Evolutionary conservation across 1,140 invertebrate species (phyloP), one percentile per base, ranked within the genome.

Genomic region (Camponotus pennsylvanicus): DNA sequence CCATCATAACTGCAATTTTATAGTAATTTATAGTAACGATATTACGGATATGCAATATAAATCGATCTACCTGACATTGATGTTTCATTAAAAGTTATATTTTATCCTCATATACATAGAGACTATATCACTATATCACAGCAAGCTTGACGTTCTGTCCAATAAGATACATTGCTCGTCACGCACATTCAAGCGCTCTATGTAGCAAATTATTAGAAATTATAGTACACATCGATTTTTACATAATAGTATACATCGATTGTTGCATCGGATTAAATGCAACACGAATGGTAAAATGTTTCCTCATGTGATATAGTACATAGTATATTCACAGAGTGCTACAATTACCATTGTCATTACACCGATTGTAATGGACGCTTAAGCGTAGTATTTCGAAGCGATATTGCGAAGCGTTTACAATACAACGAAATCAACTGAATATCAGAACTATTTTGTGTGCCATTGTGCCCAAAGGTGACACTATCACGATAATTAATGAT

Each of bases 1-100:
- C 49, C 69, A 15, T 32, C 18, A 40, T 63, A 32, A 83, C 79
- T 83, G 69, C 55, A 83, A 75, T 63, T 83, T 61, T 75, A 18
- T 5, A 13, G 18, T 45, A 69, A 83, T 83, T 83, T 83, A 83
- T 70, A 21, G 57, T 55, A 61, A 73, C 69, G 45, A 83, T 83
- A 83, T 83, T 83, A 83, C 52, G 21, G 27, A n/a, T 40, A 49
- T 61, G 55, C 45, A 83, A 83, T 71, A 70, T 49, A 83, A 83
- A 49, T 83, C 69, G 40, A 61, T 61, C 27, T 61, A 40, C 21
- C 79, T 45, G 69, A 83, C 55, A 42, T 18, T 83, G 79, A 83
- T 75, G 79, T 83, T 83, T 83, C 79, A 83, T 83, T 83, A 83
- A 75, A 75, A 83, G 79, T 83, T 83, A 83, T 83, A 83, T 83